Evolutionary conservation across 2,113 vertebrate genomes (phyloP), one percentile per base, ranked within the genome.

Genomic region (Myrmecophaga tridactyla): DNA sequence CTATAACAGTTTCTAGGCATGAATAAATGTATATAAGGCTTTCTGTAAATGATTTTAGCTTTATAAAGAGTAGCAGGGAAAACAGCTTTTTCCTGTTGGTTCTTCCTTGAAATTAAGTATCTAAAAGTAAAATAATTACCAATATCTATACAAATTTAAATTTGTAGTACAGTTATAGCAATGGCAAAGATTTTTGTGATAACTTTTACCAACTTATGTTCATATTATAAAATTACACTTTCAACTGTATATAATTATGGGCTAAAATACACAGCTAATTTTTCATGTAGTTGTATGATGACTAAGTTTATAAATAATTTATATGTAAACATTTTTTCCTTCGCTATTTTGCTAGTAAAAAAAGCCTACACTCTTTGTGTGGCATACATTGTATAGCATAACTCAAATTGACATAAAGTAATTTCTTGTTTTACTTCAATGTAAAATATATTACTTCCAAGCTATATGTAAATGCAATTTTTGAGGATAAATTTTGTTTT

Each of bases 401-500:
- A 58, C 63, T 72, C 15, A n/a, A 63, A 85, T 9, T 48, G 76
- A 76, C 46, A 62, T 65, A 62, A 72, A 80, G 69, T 63, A 43
- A 72, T 83, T 36, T 60, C 31, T 62, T 25, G 21, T 62, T 76
- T 76, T 31, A 65, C 31, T 73, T 84, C n/a, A 62, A 2, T 69
- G n/a, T 86, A 51, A 69, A 83, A 76, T 81, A 65, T 43, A 46
- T 20, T 86, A 15, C 53, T 78, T 48, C 43, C 78, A 53, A 84
- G 48, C 7, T 90, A 43, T 90, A 77, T 78, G 63, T 77, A n/a
- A 86, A 56, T 94, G 60, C 86, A 72, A 65, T 25, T 91, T 94
- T 56, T 36, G 14, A 80, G 72, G 65, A 51, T 86, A 63, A 90
- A 63, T 60, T 80, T 56, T 7, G 5, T 72, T 86, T 72, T 86